Base-by-base conservation (phyloP, 2,888 invertebrate genomes). In the Steinernema carpocapsae region DNA sequence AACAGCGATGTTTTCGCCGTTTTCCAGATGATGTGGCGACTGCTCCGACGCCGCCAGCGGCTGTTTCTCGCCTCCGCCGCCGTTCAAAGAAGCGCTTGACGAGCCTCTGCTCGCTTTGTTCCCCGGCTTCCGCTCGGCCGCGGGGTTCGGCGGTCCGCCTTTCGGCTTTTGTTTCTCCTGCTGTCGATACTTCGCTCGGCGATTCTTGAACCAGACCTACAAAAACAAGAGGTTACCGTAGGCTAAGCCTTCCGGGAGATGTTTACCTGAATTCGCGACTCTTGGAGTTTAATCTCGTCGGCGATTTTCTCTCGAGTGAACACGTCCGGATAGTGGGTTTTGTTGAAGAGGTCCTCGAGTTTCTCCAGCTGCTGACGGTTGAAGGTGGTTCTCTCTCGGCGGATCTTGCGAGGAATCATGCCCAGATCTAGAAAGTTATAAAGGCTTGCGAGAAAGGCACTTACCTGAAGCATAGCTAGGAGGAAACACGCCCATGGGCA, bases 141-240 rank as follows among this genome's bases (percentile, higher is more conserved):
- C 71, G 17, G 43, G 71, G 22, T 43, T 46, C 29, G 46, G 71
- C 71, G 43, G 32, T 12, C 32, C 64, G 64, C 64, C 64, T 29
- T 81, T 76, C 32, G 79, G 79, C 46, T 81, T 85, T 75, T 86
- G 85, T 70, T 85, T 85, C 72, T 86, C 85, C 51, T 86, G 85
- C 70, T 83, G 84, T 22, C 86, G 79, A 48, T 82, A 81, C 72
- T 86, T 86, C 0, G 85, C 86, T 7, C 86, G 79, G 7, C 86
- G 82, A 76, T 85, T 85, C 75, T 85, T 85, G 82, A 85, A 85
- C 85, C 85, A 85, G 1, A 85, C 85, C 85, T 85, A 29, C 72
- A 82, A 74, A n/a, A 12, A 73, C 42, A 19, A 1, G 17, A 19
- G 19, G 64, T 52, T 37, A 48, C 56, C 19, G 45, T 37, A 45